Percentiles rank a stretch among this genome's conserved stretches.
These are phyloP conservation scores for Iguana delicatissima DNA, from an alignment of 2,797 vertebrate genomes.

Conservation along the genomic window DNA sequence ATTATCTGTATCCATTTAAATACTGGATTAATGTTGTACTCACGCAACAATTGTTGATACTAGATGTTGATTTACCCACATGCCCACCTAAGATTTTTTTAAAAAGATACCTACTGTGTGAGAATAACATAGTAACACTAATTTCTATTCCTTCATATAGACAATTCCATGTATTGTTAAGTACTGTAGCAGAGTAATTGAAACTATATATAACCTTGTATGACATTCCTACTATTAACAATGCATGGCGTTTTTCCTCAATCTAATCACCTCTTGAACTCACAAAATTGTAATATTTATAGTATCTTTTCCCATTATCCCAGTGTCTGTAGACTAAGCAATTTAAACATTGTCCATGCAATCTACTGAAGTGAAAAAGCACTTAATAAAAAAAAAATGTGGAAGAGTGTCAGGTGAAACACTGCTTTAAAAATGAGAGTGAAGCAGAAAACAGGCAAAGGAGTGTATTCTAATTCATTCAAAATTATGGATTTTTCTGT, in stretches of 20 bases:
- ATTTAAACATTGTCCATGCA: background rate
- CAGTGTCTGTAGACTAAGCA: background rate
- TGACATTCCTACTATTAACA: background rate
- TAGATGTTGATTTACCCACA: background rate
- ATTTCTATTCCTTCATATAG: background rate
- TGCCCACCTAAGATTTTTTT: background rate
- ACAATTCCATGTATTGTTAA: background rate
- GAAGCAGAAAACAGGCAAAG: slow-evolving; percentile 18
- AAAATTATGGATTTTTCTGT: background rate
- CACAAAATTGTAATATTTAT: slow-evolving; percentile 25
- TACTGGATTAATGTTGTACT: no score
- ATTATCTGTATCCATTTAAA: no score
- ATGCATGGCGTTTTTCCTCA: background rate
- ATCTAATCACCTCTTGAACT: slow-evolving; percentile 10
- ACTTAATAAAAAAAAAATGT: slow-evolving; percentile 39
- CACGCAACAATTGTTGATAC: background rate
- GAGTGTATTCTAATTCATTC: slow-evolving; percentile 30
- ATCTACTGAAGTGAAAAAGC: slow-evolving; percentile 36
- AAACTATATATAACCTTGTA: slow-evolving; percentile 19
- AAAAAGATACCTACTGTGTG: fast-evolving
- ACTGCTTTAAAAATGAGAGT: background rate
- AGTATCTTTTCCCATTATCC: background rate
- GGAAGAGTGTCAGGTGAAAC: slow-evolving; percentile 51
- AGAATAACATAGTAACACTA: background rate
- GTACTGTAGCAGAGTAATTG: slow-evolving; percentile 29